Percentiles rank a stretch among this genome's conserved stretches.
Conservation (phyloP, 2,888 invertebrate genomes). For the Xiphydria camelus region DNA sequence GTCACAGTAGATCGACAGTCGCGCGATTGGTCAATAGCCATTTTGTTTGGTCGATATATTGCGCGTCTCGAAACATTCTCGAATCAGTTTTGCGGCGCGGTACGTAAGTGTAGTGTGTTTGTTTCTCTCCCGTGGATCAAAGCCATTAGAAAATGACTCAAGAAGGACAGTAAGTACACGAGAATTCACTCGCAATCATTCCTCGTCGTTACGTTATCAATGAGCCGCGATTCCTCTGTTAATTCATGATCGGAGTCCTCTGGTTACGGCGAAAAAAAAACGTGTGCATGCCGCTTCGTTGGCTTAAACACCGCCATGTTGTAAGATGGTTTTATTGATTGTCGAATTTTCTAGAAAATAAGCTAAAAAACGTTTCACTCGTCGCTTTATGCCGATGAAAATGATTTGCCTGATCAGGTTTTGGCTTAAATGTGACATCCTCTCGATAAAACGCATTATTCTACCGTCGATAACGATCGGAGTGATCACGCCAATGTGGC, state of each 20-base stretch:
- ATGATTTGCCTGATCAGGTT: too few relatives aligned
- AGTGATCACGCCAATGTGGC: neutral
- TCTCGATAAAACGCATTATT: too few relatives aligned
- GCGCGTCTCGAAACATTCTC: constrained; percentile 40
- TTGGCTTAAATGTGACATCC: too few relatives aligned
- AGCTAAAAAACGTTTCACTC: too few relatives aligned
- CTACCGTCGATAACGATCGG: too few relatives aligned
- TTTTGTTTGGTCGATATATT: constrained; percentile 35
- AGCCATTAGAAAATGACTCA: constrained; percentile 48
- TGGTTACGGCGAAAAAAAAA: constrained; percentile 2
- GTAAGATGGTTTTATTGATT: constrained; percentile 55
- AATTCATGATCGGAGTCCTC: too few relatives aligned
- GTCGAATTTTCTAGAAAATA: constrained; percentile 49
- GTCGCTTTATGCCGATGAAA: too few relatives aligned
- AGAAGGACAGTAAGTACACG: constrained; percentile 52
- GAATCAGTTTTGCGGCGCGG: constrained; percentile 37
- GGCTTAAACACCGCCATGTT: constrained; percentile 53
- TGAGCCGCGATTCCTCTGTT: too few relatives aligned
- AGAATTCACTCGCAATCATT: constrained; percentile 8
- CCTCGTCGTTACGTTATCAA: too few relatives aligned
- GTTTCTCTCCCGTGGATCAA: constrained; percentile 39
- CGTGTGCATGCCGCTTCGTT: constrained; percentile 33
- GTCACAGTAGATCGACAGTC: neutral
- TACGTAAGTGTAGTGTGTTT: constrained; percentile 44
- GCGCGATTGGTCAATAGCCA: constrained; percentile 21